Base-by-base conservation (phyloP, 2,797 vertebrate genomes). In the Pachyuromys duprasi region DNA sequence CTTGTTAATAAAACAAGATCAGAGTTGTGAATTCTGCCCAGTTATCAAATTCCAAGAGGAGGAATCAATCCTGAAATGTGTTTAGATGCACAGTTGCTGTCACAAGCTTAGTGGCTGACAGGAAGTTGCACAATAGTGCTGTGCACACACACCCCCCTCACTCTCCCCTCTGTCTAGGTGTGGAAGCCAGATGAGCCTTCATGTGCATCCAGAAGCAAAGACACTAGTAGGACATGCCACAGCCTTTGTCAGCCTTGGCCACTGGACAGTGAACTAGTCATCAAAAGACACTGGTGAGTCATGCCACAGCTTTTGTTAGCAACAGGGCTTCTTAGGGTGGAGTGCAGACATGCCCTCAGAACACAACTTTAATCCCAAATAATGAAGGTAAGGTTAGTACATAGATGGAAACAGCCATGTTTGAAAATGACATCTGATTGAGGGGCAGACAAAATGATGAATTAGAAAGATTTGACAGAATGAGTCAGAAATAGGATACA, bases 81-180 rank as follows among this genome's bases (percentile, higher is more conserved):
- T 3, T 53, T 49, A 26, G 20, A 3, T 36, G 4, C 26, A 74
- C 33, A 9, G 45, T 0, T 1, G 3, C 28, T 2, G 5, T 11
- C 24, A 24, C 0, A 2, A 53, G n/a, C 69, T 63, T 5, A 0
- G 26, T 3, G 3, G 13, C 55, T 12, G 63, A 36, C 53, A 17
- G 33, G 33, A 20, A 31, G 36, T 0, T 20, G 1, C 14, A 42
- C 0, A 0, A 0, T 3, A 3, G 36, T 18, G 22, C 24, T 36
- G 31, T 62, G 42, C 2, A 1, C 33, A 33, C 63, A 26, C 0
- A 11, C 49, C 8, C 2, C 36, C 78, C 42, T 22, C 31, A 6
- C 62, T 13, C 31, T 24, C 24, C 12, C n/a, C 3, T 45, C 22
- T 55, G 65, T 2, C 39, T 49, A 39, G 3, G 84, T 57, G 33